Percentiles rank a stretch among this genome's conserved stretches.
Evolutionary conservation across 2,797 vertebrate genomes (phyloP).

Genomic region (Poecilia gillii): DNA sequence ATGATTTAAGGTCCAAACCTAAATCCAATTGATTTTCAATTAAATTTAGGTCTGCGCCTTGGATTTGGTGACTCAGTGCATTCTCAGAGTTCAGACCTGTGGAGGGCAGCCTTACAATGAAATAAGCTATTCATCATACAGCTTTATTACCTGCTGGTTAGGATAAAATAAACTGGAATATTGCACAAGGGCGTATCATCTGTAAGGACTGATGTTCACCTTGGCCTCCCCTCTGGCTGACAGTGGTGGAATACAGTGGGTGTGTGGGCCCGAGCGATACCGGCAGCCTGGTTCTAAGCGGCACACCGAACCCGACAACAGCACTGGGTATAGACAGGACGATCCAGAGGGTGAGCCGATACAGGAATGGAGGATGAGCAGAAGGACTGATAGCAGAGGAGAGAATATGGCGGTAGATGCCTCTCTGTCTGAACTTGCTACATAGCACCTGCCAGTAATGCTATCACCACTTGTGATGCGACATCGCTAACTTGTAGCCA

Average conservation of each 20-base stretch:
- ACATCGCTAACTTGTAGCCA: slow-evolving; percentile 17
- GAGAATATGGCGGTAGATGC: slow-evolving; percentile 26
- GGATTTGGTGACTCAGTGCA: slow-evolving; percentile 7
- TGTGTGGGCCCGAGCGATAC: slow-evolving; percentile 57
- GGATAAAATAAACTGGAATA: slow-evolving; percentile 22
- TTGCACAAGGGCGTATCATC: slow-evolving; percentile 36
- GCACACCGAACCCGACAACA: slow-evolving; percentile 56
- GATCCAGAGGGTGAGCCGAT: slow-evolving; percentile 48
- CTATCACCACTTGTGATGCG: slow-evolving; percentile 2
- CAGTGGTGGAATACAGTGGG: slow-evolving; percentile 65
- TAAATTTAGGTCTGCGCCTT: background rate
- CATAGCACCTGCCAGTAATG: slow-evolving; percentile 30
- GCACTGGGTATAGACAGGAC: slow-evolving; percentile 35
- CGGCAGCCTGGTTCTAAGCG: slow-evolving; percentile 71
- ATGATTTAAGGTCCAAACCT: background rate
- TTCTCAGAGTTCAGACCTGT: slow-evolving; percentile 38
- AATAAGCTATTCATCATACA: slow-evolving; percentile 48
- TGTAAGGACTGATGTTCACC: slow-evolving; percentile 41
- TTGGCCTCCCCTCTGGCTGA: slow-evolving; percentile 56
- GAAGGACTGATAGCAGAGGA: slow-evolving; percentile 2
- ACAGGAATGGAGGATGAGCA: slow-evolving; percentile 23
- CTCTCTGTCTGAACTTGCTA: slow-evolving; percentile 42
- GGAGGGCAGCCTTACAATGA: slow-evolving; percentile 37
- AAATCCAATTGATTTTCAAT: background rate
- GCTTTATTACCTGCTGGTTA: slow-evolving; percentile 40